phyloP scores from a whole-genome alignment of 2,888 invertebrate genomes.

The Ganaspis brasiliensis region DNA sequence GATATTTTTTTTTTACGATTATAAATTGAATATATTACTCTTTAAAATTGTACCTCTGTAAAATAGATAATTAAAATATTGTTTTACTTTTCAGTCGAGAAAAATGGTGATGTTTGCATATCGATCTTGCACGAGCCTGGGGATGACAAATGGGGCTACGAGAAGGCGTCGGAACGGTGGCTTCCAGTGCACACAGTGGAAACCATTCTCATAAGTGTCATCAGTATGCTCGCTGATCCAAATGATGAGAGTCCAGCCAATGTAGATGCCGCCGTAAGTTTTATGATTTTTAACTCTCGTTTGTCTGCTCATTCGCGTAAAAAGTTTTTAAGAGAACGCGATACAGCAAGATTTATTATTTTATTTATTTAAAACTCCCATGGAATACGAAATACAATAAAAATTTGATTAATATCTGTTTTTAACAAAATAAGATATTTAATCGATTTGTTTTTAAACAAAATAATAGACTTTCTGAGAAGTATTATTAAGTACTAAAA shows the following conservation, averaged over 20 bases:
- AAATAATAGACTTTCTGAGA: too few relatives aligned
- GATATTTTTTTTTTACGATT: too few relatives aligned
- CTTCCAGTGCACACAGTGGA: slow-evolving; percentile 99
- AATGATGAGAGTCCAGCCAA: slow-evolving; percentile 99
- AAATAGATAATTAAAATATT: neutral
- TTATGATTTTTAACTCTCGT: slow-evolving; percentile 7
- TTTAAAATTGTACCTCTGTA: neutral
- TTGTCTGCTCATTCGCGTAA: slow-evolving; percentile 39
- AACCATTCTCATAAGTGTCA: slow-evolving; percentile 99
- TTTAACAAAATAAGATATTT: too few relatives aligned
- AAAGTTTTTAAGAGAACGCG: neutral
- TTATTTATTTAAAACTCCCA: too few relatives aligned
- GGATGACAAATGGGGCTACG: slow-evolving; percentile 99
- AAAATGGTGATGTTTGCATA: slow-evolving; percentile 98
- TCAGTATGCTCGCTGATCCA: slow-evolving; percentile 99
- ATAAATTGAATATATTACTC: too few relatives aligned
- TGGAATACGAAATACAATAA: too few relatives aligned
- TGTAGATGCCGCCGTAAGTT: slow-evolving; percentile 98
- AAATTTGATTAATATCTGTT: too few relatives aligned
- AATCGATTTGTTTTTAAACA: too few relatives aligned
- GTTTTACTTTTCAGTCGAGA: slow-evolving; percentile 87
- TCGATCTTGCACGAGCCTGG: slow-evolving; percentile 99
- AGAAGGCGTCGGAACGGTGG: slow-evolving; percentile 99
- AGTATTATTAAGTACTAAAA: too few relatives aligned
- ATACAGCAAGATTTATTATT: too few relatives aligned